These are phyloP conservation scores for Sialis lutaria DNA, from an alignment of 2,888 invertebrate species.

Conservation along the genomic window DNA sequence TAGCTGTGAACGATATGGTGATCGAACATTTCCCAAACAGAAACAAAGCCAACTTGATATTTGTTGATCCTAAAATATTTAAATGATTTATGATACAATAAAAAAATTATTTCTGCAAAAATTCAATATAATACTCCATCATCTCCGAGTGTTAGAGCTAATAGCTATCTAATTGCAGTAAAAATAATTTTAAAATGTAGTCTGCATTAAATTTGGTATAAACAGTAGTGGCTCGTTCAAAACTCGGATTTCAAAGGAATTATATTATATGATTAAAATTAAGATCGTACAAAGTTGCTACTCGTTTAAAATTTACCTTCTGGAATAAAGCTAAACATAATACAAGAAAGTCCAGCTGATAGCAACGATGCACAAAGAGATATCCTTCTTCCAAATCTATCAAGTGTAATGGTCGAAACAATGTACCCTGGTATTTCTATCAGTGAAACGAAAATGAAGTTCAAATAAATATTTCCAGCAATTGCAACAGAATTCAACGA, in stretches of 20 bases:
- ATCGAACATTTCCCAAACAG: slow-evolving; percentile 47
- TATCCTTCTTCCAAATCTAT: slow-evolving; percentile 42
- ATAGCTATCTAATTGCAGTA: too few relatives aligned
- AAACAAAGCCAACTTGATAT: slow-evolving; percentile 32
- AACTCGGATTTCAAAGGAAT: too few relatives aligned
- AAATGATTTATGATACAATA: too few relatives aligned
- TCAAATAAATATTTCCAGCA: slow-evolving; percentile 57
- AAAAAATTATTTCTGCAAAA: too few relatives aligned
- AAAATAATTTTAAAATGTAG: too few relatives aligned
- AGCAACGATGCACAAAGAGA: slow-evolving; percentile 43
- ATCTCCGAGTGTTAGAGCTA: too few relatives aligned
- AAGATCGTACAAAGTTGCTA: neutral
- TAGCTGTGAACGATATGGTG: slow-evolving; percentile 42
- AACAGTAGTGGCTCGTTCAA: neutral
- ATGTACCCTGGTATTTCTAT: slow-evolving; percentile 61
- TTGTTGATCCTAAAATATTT: slow-evolving; percentile 26
- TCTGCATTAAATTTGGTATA: neutral
- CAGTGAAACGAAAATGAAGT: slow-evolving; percentile 49
- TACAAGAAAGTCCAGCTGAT: slow-evolving; percentile 40
- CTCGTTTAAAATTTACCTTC: slow-evolving; percentile 23
- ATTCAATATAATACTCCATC: too few relatives aligned
- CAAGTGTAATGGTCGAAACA: slow-evolving; percentile 40
- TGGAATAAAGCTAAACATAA: slow-evolving; percentile 39
- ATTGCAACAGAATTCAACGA: slow-evolving; percentile 60
- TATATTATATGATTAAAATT: neutral